A percentile compares a stretch with the other conserved stretches of the same genome.
phyloP scores from a whole-genome alignment of 2,888 invertebrate species.

The Cerceris rybyensis region DNA sequence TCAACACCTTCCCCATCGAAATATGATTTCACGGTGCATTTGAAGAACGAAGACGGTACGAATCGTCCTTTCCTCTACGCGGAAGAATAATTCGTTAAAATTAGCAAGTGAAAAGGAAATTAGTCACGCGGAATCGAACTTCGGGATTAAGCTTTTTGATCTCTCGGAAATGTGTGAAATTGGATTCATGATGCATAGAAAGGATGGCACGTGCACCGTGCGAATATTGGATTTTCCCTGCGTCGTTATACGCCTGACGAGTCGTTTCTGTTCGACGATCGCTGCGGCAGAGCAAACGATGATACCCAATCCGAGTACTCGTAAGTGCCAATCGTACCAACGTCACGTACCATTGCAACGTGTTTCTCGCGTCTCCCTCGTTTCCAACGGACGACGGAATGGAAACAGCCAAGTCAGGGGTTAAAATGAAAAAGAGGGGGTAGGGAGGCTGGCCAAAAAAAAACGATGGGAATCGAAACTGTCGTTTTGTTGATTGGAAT shows the following conservation, averaged over 20 bases:
- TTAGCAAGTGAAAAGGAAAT: constrained; percentile 9
- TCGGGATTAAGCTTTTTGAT: constrained; percentile 41
- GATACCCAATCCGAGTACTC: constrained; percentile 60
- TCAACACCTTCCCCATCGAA: background rate
- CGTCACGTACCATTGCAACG: constrained; percentile 63
- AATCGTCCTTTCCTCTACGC: background rate
- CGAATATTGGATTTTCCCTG: constrained; percentile 60
- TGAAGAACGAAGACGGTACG: background rate
- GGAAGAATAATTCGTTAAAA: constrained; percentile 12
- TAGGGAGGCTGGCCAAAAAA: constrained; percentile 7
- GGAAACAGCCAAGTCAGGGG: constrained; percentile 56
- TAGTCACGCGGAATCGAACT: constrained; percentile 18
- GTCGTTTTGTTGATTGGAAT: constrained; percentile 64
- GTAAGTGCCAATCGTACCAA: constrained; percentile 65
- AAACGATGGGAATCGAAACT: constrained; percentile 40
- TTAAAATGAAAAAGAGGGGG: constrained; percentile 22
- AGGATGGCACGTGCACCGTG: constrained; percentile 43
- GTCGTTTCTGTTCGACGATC: constrained; percentile 57
- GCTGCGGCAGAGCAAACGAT: constrained; percentile 50
- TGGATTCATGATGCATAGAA: constrained; percentile 52
- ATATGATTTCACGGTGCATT: constrained; percentile 18
- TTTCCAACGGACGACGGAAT: constrained; percentile 29
- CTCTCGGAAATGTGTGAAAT: constrained; percentile 49
- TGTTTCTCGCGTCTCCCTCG: constrained; percentile 44
- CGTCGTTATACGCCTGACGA: constrained; percentile 62